Conservation (phyloP, 2,113 vertebrate genomes). For the Oryctolagus cuniculus region mOryCun1.1 NC_091449.1:36687501-36688000, state of each 20-base stretch:
- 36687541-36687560: background rate
- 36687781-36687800: background rate
- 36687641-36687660: background rate
- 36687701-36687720: background rate
- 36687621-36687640: background rate
- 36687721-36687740: background rate
- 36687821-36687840: background rate
- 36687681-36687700: background rate
- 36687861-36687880: background rate
- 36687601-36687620: background rate
- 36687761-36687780: background rate
- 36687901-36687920: background rate
- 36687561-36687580: background rate
- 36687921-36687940: background rate
- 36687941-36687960: background rate
- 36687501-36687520: background rate
- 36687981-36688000: no score
- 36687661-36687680: background rate
- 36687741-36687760: background rate
- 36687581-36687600: background rate
- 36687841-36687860: background rate
- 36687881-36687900: background rate
- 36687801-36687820: background rate
- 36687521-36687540: background rate
- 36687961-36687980: no score